Evolutionary conservation across 2,888 invertebrate species (phyloP).

Genomic region (Capitulum mitella): DNA sequence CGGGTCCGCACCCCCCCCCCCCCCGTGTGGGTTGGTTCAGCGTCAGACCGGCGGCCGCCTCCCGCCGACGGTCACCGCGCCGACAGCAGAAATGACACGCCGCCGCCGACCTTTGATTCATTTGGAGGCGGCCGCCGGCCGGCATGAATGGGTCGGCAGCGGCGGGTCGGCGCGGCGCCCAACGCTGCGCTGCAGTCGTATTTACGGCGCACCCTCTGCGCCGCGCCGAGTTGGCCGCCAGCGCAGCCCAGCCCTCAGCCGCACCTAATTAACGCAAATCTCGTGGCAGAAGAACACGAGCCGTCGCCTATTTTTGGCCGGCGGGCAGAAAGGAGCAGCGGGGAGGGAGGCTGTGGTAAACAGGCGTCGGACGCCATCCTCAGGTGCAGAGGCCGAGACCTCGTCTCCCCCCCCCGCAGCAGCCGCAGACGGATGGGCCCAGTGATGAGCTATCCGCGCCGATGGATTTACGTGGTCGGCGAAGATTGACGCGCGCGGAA

Average conservation of each 20-base stretch:
- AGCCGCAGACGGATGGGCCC: not conserved
- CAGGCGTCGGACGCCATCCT: not conserved
- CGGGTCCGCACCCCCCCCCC: not conserved
- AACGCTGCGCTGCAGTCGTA: not conserved
- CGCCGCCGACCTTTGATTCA: not conserved
- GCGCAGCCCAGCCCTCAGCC: not conserved
- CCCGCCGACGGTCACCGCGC: too few relatives aligned
- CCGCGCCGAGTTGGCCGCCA: not conserved
- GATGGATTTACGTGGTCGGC: not conserved
- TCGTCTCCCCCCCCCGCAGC: not conserved
- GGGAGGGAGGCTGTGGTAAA: not conserved
- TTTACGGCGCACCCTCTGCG: not conserved
- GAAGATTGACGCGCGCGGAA: not conserved
- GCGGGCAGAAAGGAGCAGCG: not conserved
- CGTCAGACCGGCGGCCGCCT: too few relatives aligned
- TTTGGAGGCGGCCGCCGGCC: not conserved
- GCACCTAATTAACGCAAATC: slow-evolving; percentile 23
- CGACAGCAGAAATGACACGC: not conserved
- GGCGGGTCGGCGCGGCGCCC: not conserved
- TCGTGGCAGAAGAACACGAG: not conserved
- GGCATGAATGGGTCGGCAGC: slow-evolving; percentile 1
- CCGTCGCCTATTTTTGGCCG: slow-evolving; percentile 12
- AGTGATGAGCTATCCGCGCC: not conserved
- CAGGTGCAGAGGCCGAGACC: not conserved
- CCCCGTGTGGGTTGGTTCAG: too few relatives aligned